Conservation (phyloP, 2,113 vertebrate genomes). For the Lanius collurio region DNA sequence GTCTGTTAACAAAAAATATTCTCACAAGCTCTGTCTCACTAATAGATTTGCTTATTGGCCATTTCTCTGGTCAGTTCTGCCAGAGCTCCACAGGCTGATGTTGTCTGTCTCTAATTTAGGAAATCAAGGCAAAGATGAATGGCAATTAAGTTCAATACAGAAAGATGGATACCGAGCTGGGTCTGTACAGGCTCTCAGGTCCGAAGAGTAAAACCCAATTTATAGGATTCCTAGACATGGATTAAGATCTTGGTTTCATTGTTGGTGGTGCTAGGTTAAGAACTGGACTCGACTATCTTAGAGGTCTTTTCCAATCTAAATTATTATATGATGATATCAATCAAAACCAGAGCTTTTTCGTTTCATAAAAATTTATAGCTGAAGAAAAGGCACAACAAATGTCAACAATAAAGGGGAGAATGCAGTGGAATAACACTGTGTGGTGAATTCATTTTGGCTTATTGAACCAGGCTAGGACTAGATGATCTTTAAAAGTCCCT, state of each 20-base stretch:
- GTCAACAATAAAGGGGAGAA: not conserved
- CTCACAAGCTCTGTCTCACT: not conserved
- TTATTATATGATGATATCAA: not conserved
- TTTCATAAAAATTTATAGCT: not conserved
- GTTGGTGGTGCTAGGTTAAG: not conserved
- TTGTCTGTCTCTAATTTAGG: not conserved
- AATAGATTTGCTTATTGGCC: not conserved
- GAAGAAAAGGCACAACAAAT: not conserved
- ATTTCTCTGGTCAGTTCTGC: not conserved
- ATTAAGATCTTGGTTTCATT: not conserved
- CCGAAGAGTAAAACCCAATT: fast-evolving
- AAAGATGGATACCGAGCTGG: not conserved
- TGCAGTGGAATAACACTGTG: not conserved
- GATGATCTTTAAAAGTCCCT: not conserved
- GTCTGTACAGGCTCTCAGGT: not conserved
- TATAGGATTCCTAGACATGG: not conserved
- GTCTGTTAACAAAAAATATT: not conserved
- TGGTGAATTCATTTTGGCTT: not conserved
- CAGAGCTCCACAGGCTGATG: not conserved
- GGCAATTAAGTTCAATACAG: not conserved
- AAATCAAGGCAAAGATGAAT: not conserved
- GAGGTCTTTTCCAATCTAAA: not conserved
- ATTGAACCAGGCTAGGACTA: not conserved
- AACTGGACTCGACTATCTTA: not conserved
- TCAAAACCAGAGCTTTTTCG: not conserved